A percentile compares a stretch with the other conserved stretches of the same genome.
phyloP scores from a whole-genome alignment of 2,113 vertebrate species.

The Pygathrix nemaeus region DNA sequence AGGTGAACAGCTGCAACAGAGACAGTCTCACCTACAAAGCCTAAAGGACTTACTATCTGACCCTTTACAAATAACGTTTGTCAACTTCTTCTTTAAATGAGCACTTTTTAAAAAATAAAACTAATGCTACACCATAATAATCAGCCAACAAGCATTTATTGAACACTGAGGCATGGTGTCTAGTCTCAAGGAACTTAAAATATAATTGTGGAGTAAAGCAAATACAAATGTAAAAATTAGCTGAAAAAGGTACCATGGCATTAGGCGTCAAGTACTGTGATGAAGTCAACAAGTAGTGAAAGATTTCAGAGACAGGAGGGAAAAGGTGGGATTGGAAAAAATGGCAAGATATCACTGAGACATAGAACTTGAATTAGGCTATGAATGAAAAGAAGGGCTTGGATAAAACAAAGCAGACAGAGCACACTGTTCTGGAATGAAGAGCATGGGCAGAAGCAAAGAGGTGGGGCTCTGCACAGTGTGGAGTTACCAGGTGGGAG shows the following conservation, averaged over 20 bases:
- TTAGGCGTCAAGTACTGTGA: not conserved
- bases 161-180: not conserved
- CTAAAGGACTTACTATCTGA: not conserved
- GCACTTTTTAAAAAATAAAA: not conserved
- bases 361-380: not conserved
- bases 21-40: not conserved
- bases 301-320: not conserved
- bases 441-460: not conserved
- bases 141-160: constrained; percentile 16
- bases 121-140: not conserved
- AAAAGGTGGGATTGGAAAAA: not conserved
- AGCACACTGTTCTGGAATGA: not conserved
- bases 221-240: not conserved
- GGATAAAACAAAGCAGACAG: not conserved
- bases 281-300: not conserved
- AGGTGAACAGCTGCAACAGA: not conserved
- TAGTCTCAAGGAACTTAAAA: not conserved
- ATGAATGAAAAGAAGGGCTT: not conserved
- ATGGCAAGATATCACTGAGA: not conserved
- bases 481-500: fast-evolving
- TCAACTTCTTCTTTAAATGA: not conserved
- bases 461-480: too few species aligned
- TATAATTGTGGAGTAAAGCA: not conserved
- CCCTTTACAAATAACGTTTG: not conserved
- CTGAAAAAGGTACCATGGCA: not conserved